phyloP scores from a whole-genome alignment of 2,888 invertebrate species.

The Troglohyphantes excavatus region DNA sequence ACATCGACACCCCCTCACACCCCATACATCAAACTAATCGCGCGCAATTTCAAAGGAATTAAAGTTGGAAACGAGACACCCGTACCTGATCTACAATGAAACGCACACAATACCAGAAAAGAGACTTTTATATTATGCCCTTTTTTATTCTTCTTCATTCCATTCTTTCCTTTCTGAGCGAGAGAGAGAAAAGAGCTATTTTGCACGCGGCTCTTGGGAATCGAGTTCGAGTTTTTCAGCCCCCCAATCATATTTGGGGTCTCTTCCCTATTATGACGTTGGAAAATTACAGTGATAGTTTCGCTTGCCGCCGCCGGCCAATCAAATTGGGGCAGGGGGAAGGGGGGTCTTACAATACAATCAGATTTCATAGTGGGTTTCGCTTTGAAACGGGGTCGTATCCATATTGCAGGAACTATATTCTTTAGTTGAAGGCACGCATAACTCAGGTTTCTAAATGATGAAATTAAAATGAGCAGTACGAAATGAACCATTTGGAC shows the following conservation, averaged over 20 bases:
- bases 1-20: no score
- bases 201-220: conserved; percentile 51
- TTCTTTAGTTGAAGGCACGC: no score
- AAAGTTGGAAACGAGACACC: no score
- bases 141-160: no score
- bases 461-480: no score
- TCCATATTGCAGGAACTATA: background rate
- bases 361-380: conserved; percentile 76
- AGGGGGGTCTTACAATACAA: conserved; percentile 72
- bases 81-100: no score
- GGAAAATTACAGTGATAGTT: conserved; percentile 77
- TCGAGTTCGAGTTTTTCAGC: background rate
- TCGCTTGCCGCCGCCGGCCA: conserved; percentile 72
- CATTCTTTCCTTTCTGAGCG: conserved; percentile 57
- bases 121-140: no score
- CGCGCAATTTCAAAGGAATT: no score
- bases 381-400: background rate
- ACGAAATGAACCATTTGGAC: no score
- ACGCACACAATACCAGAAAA: no score
- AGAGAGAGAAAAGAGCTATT: conserved; percentile 14
- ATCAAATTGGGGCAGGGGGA: conserved; percentile 76
- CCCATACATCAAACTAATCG: no score
- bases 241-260: conserved; percentile 74
- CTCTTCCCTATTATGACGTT: conserved; percentile 75
- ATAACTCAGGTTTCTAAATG: no score